Percentiles rank a stretch among this genome's conserved stretches.
Evolutionary conservation across 2,113 vertebrate genomes (phyloP).

Genomic region (Passer domesticus): DNA sequence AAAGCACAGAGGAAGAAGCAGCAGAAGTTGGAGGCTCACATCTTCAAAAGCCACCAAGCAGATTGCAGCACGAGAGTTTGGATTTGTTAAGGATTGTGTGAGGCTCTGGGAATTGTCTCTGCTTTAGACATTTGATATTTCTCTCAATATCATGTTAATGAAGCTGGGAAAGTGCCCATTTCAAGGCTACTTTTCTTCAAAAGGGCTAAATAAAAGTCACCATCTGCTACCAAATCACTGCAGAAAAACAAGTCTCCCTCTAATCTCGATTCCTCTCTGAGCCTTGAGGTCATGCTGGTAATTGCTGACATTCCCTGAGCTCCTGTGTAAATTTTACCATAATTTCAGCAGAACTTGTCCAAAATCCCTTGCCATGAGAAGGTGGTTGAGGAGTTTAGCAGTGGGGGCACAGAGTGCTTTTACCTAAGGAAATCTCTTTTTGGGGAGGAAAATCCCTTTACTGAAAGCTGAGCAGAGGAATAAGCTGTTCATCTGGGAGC

Average conservation of each 20-base stretch:
- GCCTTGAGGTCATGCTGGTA: background rate
- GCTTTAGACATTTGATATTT: background rate
- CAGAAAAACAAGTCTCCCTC: background rate
- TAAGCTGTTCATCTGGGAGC: background rate
- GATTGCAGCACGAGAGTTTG: background rate
- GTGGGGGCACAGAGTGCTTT: background rate
- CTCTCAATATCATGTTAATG: background rate
- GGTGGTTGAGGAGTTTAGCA: background rate
- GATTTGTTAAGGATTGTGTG: background rate
- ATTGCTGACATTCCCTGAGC: conserved; percentile 1
- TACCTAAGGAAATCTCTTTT: background rate
- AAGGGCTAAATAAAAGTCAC: conserved; percentile 51
- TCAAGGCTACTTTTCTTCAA: conserved; percentile 24
- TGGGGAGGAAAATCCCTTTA: too few relatives aligned
- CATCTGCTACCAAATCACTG: conserved; percentile 26
- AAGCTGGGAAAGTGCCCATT: conserved; percentile 5
- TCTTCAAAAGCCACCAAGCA: background rate
- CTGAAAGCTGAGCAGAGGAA: background rate
- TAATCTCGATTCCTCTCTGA: background rate
- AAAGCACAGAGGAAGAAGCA: background rate
- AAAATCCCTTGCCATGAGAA: background rate
- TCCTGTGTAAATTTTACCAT: background rate
- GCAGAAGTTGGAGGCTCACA: background rate
- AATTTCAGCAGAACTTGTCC: background rate
- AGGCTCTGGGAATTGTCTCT: background rate